These are phyloP conservation scores for Himalopsyche phryganea DNA, from an alignment of 1,140 invertebrate species.

Conservation along the genomic window DNA sequence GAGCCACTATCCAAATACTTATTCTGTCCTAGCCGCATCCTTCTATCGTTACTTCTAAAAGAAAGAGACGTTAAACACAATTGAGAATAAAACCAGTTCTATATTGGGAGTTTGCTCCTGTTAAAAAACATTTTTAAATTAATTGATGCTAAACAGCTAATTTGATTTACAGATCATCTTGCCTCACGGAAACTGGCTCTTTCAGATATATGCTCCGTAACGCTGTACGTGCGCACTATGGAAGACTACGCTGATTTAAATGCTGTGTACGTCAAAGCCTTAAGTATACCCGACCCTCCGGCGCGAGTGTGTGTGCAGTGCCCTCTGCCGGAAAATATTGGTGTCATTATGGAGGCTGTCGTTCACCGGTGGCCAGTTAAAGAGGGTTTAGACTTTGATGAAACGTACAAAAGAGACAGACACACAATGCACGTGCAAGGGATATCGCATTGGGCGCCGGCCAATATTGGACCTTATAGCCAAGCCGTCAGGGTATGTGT, in stretches of 20 bases:
- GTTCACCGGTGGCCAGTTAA: slow-evolving; percentile 39
- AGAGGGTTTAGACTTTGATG: slow-evolving; percentile 31
- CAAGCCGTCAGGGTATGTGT: slow-evolving; percentile 73
- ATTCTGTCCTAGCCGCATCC: too few species aligned
- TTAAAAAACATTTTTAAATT: too few species aligned
- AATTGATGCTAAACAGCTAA: too few species aligned
- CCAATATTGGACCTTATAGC: slow-evolving; percentile 94
- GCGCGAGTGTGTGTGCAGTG: slow-evolving; percentile 84
- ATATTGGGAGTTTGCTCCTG: too few species aligned
- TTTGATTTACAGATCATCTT: slow-evolving; percentile 54
- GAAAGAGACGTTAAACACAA: too few species aligned
- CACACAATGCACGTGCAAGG: slow-evolving; percentile 90
- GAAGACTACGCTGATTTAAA: slow-evolving; percentile 74
- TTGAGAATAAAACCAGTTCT: too few species aligned
- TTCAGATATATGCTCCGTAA: slow-evolving; percentile 72
- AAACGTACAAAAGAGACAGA: slow-evolving; percentile 43
- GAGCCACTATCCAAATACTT: too few species aligned
- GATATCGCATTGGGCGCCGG: slow-evolving; percentile 93
- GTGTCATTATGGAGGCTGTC: slow-evolving; percentile 73
- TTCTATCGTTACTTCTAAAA: too few species aligned
- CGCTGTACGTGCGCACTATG: slow-evolving; percentile 81
- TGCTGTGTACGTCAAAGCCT: slow-evolving; percentile 68
- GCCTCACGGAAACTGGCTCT: slow-evolving; percentile 58
- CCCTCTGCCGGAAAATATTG: slow-evolving; percentile 65
- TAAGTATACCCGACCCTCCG: slow-evolving; percentile 80